phyloP scores from a whole-genome alignment of 92 coral and sea anemone genomes.

The Hydrozoanthus gracilis region DNA sequence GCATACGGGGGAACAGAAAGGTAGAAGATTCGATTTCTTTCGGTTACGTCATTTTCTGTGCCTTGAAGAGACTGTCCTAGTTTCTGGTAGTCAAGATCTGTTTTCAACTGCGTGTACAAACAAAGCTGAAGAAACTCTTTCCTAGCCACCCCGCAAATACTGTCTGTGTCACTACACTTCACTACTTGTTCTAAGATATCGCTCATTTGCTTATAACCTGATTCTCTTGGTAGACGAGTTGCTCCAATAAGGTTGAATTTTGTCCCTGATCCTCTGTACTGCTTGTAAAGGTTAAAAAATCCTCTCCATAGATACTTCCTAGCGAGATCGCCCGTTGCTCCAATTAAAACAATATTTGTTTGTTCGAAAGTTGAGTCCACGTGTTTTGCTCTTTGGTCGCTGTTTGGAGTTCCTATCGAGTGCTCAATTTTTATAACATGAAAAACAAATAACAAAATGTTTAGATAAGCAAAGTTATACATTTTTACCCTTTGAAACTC shows the following conservation, averaged over 20 bases:
- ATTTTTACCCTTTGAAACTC: not conserved
- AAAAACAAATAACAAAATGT: not conserved
- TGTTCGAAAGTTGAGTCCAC: not conserved
- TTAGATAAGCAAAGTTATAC: not conserved
- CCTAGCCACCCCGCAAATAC: constrained; percentile 19
- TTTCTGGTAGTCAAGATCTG: constrained; percentile 66
- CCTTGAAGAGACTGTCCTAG: constrained; percentile 66
- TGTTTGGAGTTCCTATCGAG: not conserved
- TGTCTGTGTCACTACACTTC: constrained; percentile 56
- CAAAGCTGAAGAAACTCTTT: constrained; percentile 50
- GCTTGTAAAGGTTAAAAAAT: constrained; percentile 67
- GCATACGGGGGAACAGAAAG: constrained; percentile 97
- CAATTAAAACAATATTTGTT: constrained; percentile 70
- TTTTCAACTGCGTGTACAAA: constrained; percentile 70
- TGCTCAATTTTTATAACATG: not conserved
- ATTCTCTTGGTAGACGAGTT: constrained; percentile 64
- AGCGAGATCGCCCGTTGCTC: constrained; percentile 95
- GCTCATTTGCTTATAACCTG: constrained; percentile 64
- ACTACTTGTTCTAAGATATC: constrained; percentile 61
- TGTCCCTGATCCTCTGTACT: constrained; percentile 42
- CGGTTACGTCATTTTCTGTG: constrained; percentile 44
- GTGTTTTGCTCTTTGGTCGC: not conserved
- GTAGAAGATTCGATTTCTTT: constrained; percentile 85
- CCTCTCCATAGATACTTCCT: constrained; percentile 92
- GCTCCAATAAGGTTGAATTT: constrained; percentile 75